Evolutionary conservation across 2,113 vertebrate species (phyloP), one percentile per base, ranked within the genome.

Genomic region (Conger conger): DNA sequence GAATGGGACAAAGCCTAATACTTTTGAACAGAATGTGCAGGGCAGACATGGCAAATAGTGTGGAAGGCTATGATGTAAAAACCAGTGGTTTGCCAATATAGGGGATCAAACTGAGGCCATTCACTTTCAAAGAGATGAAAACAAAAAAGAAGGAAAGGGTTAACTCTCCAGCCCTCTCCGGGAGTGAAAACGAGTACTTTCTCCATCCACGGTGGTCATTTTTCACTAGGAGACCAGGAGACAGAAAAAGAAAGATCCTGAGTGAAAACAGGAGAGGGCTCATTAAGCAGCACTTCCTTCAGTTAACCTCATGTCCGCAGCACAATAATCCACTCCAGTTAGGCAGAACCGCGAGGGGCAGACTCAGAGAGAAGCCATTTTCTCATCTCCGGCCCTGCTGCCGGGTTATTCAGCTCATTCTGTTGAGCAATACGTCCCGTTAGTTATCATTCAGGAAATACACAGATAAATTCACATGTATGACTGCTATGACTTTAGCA

Each of bases 181-280:
- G 13, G 68, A 73, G 27, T 33, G 68, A 73, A 73, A 73, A 63
- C 57, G 13, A 33, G 68, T 13, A 17, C 5, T 73, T 73, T 33
- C n/a, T 73, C 27, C n/a, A 33, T n/a, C 68, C n/a, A 73, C 9
- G n/a, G n/a, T 33, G 27, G 68, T 73, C n/a, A 30, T 33, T 73
- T 33, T 33, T 73, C 27, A 30, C 27, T 30, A 30, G n/a, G 8
- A 30, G 68, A 73, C n/a, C 27, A 27, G 68, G 68, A 73, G 68
- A 73, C 68, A 73, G 68, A 73, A 33, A 73, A 73, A 73, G 63
- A 73, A 63, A 63, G 57, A 63, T 63, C n/a, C 68, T 33, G 68
- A 73, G 68, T 13, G n/a, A 73, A n/a, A 73, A n/a, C n/a, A 33
- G 68, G 2, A 73, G 68, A 73, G 68, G 30, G 68, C 68, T n/a